These are phyloP conservation scores for Nemotelus nigrinus DNA, from an alignment of 2,888 invertebrate species.

Conservation along the genomic window DNA sequence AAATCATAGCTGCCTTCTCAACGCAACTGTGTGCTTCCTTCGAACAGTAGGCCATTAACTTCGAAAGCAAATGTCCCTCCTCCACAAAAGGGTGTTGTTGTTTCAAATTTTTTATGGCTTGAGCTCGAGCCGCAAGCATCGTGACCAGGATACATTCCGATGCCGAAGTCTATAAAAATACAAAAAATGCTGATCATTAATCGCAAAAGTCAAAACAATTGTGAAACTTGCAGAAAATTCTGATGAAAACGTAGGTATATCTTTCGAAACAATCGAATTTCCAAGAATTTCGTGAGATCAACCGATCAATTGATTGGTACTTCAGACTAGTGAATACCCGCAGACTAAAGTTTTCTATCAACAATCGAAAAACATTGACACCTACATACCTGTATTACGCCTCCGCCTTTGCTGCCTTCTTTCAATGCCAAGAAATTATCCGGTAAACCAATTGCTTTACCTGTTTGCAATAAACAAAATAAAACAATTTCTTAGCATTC, in stretches of 20 bases:
- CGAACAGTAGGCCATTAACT: constrained; percentile 92
- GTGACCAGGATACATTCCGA: constrained; percentile 94
- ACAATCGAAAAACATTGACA: background rate
- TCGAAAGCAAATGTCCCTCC: constrained; percentile 89
- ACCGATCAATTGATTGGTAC: too few species aligned
- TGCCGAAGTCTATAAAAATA: constrained; percentile 81
- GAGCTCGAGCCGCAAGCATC: constrained; percentile 91
- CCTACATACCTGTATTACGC: constrained; percentile 85
- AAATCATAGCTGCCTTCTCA: constrained; percentile 94
- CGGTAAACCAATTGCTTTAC: constrained; percentile 92
- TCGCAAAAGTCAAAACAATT: background rate
- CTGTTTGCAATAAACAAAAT: constrained; percentile 62
- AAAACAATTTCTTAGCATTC: background rate
- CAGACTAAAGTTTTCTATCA: too few species aligned
- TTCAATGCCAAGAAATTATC: constrained; percentile 85
- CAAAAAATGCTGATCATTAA: background rate
- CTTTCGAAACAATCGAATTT: too few species aligned
- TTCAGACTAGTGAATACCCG: too few species aligned
- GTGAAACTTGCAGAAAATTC: too few species aligned
- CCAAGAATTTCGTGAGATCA: too few species aligned
- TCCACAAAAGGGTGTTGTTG: constrained; percentile 86
- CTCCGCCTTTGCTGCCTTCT: constrained; percentile 89
- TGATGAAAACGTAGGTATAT: too few species aligned
- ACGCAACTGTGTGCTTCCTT: constrained; percentile 92
- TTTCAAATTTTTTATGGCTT: constrained; percentile 85